Conservation (phyloP, 2,113 vertebrate species). For the Globicephala melas region DNA sequence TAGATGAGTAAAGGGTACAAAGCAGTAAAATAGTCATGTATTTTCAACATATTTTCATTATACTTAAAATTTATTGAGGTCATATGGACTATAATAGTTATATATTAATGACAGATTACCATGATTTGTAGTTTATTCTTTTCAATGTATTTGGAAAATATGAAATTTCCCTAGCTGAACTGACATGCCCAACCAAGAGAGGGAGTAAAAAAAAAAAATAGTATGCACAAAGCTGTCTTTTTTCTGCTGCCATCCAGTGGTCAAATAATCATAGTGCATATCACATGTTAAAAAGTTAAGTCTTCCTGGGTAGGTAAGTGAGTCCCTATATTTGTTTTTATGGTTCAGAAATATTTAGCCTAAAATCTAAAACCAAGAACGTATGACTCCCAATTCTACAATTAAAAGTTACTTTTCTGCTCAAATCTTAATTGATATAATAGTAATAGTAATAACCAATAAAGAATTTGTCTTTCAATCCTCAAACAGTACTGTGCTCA, state of each 20-base stretch:
- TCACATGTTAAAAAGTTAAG: background rate
- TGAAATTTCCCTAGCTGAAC: background rate
- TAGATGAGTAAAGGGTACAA: background rate
- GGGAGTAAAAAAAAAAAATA: background rate
- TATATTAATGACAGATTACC: background rate
- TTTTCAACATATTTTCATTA: background rate
- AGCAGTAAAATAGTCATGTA: background rate
- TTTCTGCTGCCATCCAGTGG: conserved; percentile 31
- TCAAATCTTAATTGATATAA: background rate
- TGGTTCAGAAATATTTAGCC: background rate
- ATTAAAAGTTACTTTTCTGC: background rate
- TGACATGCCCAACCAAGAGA: background rate
- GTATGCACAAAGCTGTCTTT: background rate
- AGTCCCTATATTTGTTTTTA: background rate
- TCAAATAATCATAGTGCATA: background rate
- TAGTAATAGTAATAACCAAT: background rate
- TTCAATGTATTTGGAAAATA: background rate
- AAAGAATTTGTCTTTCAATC: background rate
- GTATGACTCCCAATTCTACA: background rate
- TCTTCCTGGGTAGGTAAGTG: background rate
- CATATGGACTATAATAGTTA: background rate
- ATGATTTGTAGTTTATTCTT: background rate
- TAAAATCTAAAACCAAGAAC: background rate
- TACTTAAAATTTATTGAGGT: background rate
- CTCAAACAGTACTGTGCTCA: background rate